Evolutionary conservation across 2,888 invertebrate genomes (phyloP), one percentile per base, ranked within the genome.

Genomic region (Sepioteuthis lessoniana): DNA sequence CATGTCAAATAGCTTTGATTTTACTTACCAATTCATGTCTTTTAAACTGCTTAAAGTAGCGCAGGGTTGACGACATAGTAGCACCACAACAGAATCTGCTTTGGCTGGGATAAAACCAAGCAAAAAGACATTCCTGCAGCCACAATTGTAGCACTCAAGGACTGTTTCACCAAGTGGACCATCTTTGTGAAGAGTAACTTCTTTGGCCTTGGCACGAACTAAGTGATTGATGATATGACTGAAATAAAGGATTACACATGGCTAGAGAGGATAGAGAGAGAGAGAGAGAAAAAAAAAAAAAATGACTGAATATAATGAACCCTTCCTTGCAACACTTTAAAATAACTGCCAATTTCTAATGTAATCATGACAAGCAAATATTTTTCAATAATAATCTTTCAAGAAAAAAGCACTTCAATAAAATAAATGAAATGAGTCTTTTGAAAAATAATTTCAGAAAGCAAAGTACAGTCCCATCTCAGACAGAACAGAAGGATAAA

Each of bases 71-170:
- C 99, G 98, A 97, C 99, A 99, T 8, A 99, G 98, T 94, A 99
- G 97, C 3, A 99, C 99, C 35, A 99, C 99, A 94, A 99, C 99
- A 0, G 99, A 99, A 97, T 99, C 99, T 0, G 99, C 99, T 97
- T 99, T 99, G 47, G 99, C 99, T 0, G 99, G 99, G 96, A 99
- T 99, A 97, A 99, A 99, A 93, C 99, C 99, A 95, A 99, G 98
- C 90, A 99, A 98, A 97, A 99, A 99, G 0, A 99, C 99, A 97
- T 99, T 99, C 94, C 99, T 98, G 93, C 99, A 99, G 37, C 99
- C 99, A 97, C 99, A 99, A 90, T 99, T 99, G 97, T 99, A 99
- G 97, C 99, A 99, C 97, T 99, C 99, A 94, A 99, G 97, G 94
- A 99, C 98, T 0, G 99, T 99, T 97, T 99, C 99, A 16, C 99